Conservation (phyloP, 2,888 invertebrate genomes). For the Andrena dorsata region DNA sequence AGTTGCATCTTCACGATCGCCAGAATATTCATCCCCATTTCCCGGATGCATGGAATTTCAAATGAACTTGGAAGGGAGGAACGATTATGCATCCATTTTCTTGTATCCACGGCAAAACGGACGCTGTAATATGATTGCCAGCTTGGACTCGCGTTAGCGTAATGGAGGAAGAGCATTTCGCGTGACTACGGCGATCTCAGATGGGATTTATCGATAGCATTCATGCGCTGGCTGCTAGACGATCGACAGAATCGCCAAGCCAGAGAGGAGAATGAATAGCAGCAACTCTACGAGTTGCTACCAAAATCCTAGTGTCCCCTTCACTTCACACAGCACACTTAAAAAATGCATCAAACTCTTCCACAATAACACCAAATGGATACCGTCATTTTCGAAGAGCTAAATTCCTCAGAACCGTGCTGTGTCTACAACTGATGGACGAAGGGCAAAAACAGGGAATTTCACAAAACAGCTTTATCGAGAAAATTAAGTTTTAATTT, state of each 20-base stretch:
- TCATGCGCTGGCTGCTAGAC: slow-evolving; percentile 42
- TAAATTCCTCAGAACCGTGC: no score
- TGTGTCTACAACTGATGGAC: no score
- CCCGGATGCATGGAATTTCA: slow-evolving; percentile 68
- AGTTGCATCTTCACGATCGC: background rate
- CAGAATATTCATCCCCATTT: slow-evolving; percentile 33
- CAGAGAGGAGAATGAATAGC: background rate
- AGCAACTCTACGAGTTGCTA: background rate
- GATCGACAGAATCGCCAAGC: slow-evolving; percentile 6
- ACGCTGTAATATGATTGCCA: slow-evolving; percentile 38
- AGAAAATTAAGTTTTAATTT: no score
- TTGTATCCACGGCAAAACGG: slow-evolving; percentile 64
- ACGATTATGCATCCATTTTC: slow-evolving; percentile 66
- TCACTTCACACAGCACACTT: background rate
- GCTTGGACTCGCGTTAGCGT: slow-evolving; percentile 29
- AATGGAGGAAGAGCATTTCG: slow-evolving; percentile 64
- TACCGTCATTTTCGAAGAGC: no score
- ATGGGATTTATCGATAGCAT: slow-evolving; percentile 72
- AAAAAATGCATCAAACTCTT: no score
- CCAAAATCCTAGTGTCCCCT: no score
- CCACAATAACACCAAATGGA: no score
- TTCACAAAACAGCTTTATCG: no score
- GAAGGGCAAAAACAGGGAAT: no score
- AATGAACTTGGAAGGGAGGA: slow-evolving; percentile 49
- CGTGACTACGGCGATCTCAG: slow-evolving; percentile 77